These are phyloP conservation scores for Cotesia vestalis DNA, from an alignment of 1,140 invertebrate genomes.

Conservation along the genomic window DNA sequence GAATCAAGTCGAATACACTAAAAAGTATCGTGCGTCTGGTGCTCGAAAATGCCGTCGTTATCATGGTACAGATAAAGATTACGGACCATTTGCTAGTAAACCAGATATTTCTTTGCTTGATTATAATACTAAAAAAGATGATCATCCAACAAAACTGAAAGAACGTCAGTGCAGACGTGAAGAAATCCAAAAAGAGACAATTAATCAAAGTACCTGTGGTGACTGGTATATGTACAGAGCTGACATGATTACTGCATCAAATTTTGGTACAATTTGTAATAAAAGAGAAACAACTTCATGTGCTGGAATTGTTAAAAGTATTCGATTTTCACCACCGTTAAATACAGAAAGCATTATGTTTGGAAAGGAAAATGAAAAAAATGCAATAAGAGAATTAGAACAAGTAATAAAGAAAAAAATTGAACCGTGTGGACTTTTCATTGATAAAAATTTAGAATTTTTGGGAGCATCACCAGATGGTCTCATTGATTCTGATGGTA, in stretches of 20 bases:
- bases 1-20: slow-evolving; percentile 42
- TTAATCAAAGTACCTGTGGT: slow-evolving; percentile 43
- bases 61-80: slow-evolving; percentile 34
- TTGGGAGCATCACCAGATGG: slow-evolving; percentile 61
- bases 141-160: slow-evolving; percentile 30
- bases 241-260: slow-evolving; percentile 54
- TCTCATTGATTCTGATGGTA: slow-evolving; percentile 50
- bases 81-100: slow-evolving; percentile 33
- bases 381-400: slow-evolving; percentile 46
- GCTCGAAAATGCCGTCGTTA: slow-evolving; percentile 12
- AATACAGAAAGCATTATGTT: slow-evolving; percentile 41
- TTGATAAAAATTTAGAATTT: slow-evolving; percentile 48
- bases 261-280: slow-evolving; percentile 54
- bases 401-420: slow-evolving; percentile 41
- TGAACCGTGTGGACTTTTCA: slow-evolving; percentile 53
- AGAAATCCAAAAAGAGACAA: slow-evolving; percentile 45
- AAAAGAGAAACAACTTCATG: slow-evolving; percentile 41
- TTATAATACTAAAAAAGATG: neutral
- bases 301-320: slow-evolving; percentile 37
- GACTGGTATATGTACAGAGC: slow-evolving; percentile 48
- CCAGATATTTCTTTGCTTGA: slow-evolving; percentile 32
- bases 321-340: slow-evolving; percentile 45
- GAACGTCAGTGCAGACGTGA: slow-evolving; percentile 20
- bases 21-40: slow-evolving; percentile 44
- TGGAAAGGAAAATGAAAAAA: slow-evolving; percentile 51